A percentile compares a stretch with the other conserved stretches of the same genome.
Conservation (phyloP, 2,888 invertebrate species). For the Endomychus coccineus region DNA sequence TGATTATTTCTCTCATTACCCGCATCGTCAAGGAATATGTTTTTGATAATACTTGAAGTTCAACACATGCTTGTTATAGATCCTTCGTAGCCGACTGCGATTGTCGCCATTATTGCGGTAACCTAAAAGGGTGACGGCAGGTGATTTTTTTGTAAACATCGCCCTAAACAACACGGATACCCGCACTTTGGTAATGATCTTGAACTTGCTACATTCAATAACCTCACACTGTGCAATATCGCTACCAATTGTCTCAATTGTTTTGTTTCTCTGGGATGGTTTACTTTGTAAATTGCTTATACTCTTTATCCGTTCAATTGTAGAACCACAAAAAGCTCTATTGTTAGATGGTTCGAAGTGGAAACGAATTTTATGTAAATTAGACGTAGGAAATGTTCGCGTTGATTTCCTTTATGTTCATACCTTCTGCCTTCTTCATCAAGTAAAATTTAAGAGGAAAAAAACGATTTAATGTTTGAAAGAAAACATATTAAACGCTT, state of each 20-base stretch:
- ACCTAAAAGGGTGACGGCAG: constrained; percentile 4
- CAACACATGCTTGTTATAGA: constrained; percentile 24
- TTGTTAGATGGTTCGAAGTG: too few relatives aligned
- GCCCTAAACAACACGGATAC: constrained; percentile 8
- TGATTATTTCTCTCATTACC: constrained; percentile 27
- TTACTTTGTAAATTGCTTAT: too few relatives aligned
- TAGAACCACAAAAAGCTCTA: too few relatives aligned
- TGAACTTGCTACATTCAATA: constrained; percentile 12
- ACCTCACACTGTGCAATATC: constrained; percentile 10
- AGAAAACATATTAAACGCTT: too few relatives aligned
- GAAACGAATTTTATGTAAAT: too few relatives aligned
- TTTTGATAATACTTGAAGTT: constrained; percentile 28
- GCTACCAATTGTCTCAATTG: background rate
- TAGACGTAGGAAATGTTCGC: too few relatives aligned
- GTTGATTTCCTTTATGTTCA: too few relatives aligned
- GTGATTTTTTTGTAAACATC: constrained; percentile 8
- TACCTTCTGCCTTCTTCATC: too few relatives aligned
- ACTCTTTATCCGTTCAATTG: too few relatives aligned
- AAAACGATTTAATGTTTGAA: too few relatives aligned
- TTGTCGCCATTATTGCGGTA: constrained; percentile 8
- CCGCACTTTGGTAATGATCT: constrained; percentile 14
- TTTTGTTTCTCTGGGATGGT: constrained; percentile 13
- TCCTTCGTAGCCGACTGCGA: constrained; percentile 11
- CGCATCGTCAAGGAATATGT: constrained; percentile 27
- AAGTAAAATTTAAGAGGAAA: too few relatives aligned